Evolutionary conservation across 2,797 vertebrate genomes (phyloP), one percentile per base, ranked within the genome.

Genomic region (Buceros bicornis): DNA sequence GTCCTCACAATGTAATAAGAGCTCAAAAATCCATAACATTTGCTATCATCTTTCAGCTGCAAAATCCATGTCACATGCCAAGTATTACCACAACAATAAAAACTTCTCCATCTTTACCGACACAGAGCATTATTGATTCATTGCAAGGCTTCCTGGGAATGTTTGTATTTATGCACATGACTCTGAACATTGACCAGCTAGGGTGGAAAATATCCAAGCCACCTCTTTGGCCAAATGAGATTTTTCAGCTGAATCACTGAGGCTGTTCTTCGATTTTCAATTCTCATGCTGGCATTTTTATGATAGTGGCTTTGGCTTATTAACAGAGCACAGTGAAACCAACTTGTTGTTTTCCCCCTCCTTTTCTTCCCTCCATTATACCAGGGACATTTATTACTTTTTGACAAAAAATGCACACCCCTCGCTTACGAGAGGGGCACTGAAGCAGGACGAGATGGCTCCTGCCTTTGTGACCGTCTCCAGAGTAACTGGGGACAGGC

Each of bases 21-120:
- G 19, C 72, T 95, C 57, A 83, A 95, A 97, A 93, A 95, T 73
- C 67, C 43, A 64, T 94, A 78, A 96, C 97, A 91, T 61, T 83
- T 8, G 43, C 64, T 69, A 89, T 74, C 29, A 2, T 47, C 47
- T 71, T 78, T 94, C 58, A 81, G 66, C 47, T 85, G 80, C 71
- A 76, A 94, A 87, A 65, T 67, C 62, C 37, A 45, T 0, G 0
- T 64, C 40, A 20, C 53, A 37, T 47, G 72, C 61, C 58, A 88
- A 84, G 45, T 70, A 47, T 69, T 86, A 69, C 62, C 80, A 70
- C 73, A 83, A 64, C 72, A 54, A 89, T 73, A 92, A 92, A 90
- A 81, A 40, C 26, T 82, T 62, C 42, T 79, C 69, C 82, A 64
- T 94, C 90, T 80, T 95, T 85, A 86, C 29, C 79, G 78, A 45